Evolutionary conservation across 64 coral and sea anemone genomes (phyloP).

Genomic region (Montipora capricornis): DNA sequence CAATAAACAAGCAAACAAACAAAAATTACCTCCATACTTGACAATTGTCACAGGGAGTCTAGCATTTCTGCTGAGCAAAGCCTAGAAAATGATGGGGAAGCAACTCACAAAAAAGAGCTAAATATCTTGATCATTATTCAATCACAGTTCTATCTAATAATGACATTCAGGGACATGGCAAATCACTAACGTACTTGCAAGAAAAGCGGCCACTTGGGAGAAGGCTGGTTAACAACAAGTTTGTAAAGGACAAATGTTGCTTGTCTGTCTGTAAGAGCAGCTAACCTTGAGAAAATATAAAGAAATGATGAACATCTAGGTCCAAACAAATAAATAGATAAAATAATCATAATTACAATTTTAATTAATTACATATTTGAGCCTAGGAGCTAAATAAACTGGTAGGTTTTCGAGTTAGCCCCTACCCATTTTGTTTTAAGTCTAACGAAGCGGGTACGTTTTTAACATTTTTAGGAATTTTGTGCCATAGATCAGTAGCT

Average conservation of each 20-base stretch:
- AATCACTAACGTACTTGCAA: conserved; percentile 64
- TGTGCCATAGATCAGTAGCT: too few species aligned
- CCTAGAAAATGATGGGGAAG: conserved; percentile 38
- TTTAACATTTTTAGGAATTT: too few species aligned
- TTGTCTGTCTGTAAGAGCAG: conserved; percentile 82
- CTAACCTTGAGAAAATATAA: conserved; percentile 35
- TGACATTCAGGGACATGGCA: neutral
- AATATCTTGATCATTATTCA: neutral
- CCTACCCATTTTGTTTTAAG: too few species aligned
- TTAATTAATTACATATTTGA: too few species aligned
- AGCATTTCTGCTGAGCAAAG: conserved; percentile 83
- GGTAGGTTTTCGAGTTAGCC: too few species aligned
- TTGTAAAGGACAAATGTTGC: conserved; percentile 90
- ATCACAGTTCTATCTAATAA: neutral
- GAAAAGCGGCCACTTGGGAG: conserved; percentile 79
- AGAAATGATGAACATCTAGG: neutral
- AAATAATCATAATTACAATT: too few species aligned
- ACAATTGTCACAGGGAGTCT: conserved; percentile 86
- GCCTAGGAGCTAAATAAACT: too few species aligned
- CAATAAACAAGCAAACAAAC: too few species aligned
- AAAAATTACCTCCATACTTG: conserved; percentile 83
- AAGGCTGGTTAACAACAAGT: conserved; percentile 92
- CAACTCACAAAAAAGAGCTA: neutral
- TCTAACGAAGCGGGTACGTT: too few species aligned
- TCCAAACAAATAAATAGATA: too few species aligned